A percentile compares a stretch with the other conserved stretches of the same genome.
These are phyloP conservation scores for Lanistes nyassanus DNA, from an alignment of 1,140 invertebrate genomes.

Conservation along the genomic window DNA sequence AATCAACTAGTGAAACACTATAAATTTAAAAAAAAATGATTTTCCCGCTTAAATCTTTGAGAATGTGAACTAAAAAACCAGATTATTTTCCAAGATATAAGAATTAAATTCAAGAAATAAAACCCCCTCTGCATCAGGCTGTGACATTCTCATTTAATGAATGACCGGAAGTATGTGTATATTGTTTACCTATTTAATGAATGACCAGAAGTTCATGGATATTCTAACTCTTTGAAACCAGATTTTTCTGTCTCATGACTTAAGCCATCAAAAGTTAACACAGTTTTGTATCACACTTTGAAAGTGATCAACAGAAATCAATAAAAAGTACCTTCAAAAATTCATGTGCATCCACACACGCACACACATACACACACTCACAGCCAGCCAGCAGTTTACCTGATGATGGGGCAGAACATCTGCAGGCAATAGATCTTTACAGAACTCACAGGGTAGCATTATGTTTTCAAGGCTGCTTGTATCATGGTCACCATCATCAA, in stretches of 20 bases:
- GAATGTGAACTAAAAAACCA: no score
- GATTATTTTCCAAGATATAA: no score
- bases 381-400: conserved; percentile 34
- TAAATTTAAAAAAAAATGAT: no score
- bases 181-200: no score
- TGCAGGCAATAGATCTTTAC: conserved; percentile 53
- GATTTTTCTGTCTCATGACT: neutral
- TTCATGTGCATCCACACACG: neutral
- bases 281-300: neutral
- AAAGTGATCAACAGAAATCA: neutral
- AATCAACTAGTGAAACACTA: no score
- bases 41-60: no score
- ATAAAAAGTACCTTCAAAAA: neutral
- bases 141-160: no score
- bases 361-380: neutral
- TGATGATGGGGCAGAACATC: conserved; percentile 59
- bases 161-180: no score
- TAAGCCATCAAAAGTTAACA: neutral
- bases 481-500: conserved; percentile 13
- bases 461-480: conserved; percentile 37
- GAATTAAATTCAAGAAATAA: no score
- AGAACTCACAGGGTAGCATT: conserved; percentile 63
- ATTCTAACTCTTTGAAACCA: neutral
- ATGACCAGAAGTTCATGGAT: conserved; percentile 7
- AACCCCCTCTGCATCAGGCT: no score